Evolutionary conservation across 1,140 invertebrate species (phyloP).

Genomic region (Babylonia areolata): DNA sequence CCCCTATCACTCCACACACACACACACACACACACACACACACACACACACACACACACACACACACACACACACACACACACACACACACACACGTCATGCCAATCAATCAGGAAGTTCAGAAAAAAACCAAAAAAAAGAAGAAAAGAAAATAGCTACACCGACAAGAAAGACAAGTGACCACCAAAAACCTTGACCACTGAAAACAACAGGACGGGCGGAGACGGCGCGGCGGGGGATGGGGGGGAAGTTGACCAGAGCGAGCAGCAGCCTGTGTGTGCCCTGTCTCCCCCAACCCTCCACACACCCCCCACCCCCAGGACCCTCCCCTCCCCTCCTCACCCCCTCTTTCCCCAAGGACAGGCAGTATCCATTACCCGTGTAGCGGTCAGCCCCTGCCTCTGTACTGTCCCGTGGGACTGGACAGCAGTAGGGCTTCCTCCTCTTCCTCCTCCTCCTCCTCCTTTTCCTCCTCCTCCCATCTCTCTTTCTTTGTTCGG

Average conservation of each 20-base stretch:
- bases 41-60: background rate
- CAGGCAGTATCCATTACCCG: background rate
- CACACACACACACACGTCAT: constrained; percentile 4
- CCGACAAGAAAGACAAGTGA: too few species aligned
- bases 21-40: background rate
- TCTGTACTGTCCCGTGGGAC: background rate
- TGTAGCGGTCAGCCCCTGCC: background rate
- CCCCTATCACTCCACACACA: too few species aligned
- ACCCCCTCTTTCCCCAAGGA: too few species aligned
- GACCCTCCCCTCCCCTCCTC: too few species aligned
- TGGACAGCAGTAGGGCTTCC: background rate
- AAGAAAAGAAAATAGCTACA: background rate
- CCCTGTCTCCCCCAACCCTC: too few species aligned
- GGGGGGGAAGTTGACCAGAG: background rate
- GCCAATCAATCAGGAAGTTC: too few species aligned
- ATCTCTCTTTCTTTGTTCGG: too few species aligned
- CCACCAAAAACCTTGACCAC: too few species aligned
- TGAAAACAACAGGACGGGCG: too few species aligned
- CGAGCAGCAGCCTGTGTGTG: too few species aligned
- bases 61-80: constrained; percentile 11
- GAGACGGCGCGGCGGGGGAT: background rate
- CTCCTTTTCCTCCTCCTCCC: background rate
- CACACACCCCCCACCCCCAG: too few species aligned
- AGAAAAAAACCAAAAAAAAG: too few species aligned
- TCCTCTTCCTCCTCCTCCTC: background rate